Conservation (phyloP, 2,797 vertebrate species). For the Atherinosoma microstoma region DNA sequence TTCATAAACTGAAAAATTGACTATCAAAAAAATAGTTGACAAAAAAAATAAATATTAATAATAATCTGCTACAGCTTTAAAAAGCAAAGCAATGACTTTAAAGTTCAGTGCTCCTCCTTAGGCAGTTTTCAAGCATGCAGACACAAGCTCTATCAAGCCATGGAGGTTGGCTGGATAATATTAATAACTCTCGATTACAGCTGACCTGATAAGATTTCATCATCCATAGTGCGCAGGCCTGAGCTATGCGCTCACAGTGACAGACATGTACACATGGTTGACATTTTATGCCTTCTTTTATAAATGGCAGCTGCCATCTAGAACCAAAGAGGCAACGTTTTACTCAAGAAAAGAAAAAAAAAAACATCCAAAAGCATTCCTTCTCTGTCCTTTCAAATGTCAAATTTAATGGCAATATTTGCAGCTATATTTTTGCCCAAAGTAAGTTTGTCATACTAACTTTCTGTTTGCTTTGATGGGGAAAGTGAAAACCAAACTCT, state of each 20-base stretch:
- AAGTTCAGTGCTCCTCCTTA: conserved; percentile 10
- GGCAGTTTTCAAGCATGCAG: conserved; percentile 19
- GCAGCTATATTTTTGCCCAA: neutral
- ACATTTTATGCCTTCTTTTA: conserved; percentile 60
- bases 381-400: conserved; percentile 8
- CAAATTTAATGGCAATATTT: conserved; percentile 21
- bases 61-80: neutral
- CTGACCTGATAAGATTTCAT: conserved; percentile 81
- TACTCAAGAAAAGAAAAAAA: conserved; percentile 3
- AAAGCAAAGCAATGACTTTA: conserved; percentile 16
- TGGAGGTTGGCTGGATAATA: conserved; percentile 70
- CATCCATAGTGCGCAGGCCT: conserved; percentile 66
- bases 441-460: neutral
- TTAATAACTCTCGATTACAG: conserved; percentile 84
- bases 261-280: conserved; percentile 69
- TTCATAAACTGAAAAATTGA: neutral
- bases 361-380: neutral
- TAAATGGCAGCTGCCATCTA: conserved; percentile 40
- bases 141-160: conserved; percentile 48
- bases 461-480: conserved; percentile 1
- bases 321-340: conserved; percentile 19
- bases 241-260: conserved; percentile 64
- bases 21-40: neutral
- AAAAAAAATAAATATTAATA: neutral
- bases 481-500: conserved; percentile 27